Evolutionary conservation across 2,797 vertebrate species (phyloP).

Genomic region (Hippoglossus hippoglossus): DNA sequence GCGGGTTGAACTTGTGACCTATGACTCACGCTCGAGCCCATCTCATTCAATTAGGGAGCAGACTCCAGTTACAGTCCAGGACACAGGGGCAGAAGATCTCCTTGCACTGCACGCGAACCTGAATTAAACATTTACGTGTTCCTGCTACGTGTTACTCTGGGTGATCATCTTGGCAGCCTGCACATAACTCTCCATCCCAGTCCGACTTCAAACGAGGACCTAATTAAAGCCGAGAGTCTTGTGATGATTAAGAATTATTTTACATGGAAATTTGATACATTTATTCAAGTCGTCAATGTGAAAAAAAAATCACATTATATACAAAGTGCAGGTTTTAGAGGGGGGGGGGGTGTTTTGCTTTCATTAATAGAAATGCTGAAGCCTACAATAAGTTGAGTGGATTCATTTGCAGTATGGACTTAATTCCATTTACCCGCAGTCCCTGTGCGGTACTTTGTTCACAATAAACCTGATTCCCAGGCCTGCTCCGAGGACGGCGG

Average conservation of each 20-base stretch:
- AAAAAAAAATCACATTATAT: slow-evolving; percentile 59
- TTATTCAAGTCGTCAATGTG: slow-evolving; percentile 48
- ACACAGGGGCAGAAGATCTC: slow-evolving; percentile 30
- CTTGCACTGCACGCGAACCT: slow-evolving; percentile 14
- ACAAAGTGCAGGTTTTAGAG: slow-evolving; percentile 52
- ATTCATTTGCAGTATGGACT: slow-evolving; percentile 64
- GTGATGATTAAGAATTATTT: slow-evolving; percentile 53
- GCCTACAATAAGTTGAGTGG: slow-evolving; percentile 65
- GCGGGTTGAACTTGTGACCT: slow-evolving; percentile 64
- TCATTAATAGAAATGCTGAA: slow-evolving; percentile 68
- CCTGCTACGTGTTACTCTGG: slow-evolving; percentile 11
- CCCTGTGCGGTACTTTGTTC: slow-evolving; percentile 47
- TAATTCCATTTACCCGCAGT: slow-evolving; percentile 66
- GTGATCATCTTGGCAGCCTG: slow-evolving; percentile 8
- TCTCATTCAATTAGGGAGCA: slow-evolving; percentile 64
- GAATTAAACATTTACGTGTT: slow-evolving; percentile 52
- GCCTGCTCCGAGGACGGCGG: slow-evolving; percentile 44
- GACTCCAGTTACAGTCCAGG: slow-evolving; percentile 41
- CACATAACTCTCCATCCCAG: slow-evolving; percentile 10
- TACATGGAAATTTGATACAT: slow-evolving; percentile 48
- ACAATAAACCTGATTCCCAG: slow-evolving; percentile 60
- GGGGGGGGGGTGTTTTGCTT: slow-evolving; percentile 49
- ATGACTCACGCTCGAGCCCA: slow-evolving; percentile 42
- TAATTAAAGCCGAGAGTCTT: slow-evolving; percentile 27
- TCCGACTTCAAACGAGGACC: slow-evolving; percentile 19